Evolutionary conservation across 2,888 invertebrate genomes (phyloP).

Genomic region (Cerastoderma edule): DNA sequence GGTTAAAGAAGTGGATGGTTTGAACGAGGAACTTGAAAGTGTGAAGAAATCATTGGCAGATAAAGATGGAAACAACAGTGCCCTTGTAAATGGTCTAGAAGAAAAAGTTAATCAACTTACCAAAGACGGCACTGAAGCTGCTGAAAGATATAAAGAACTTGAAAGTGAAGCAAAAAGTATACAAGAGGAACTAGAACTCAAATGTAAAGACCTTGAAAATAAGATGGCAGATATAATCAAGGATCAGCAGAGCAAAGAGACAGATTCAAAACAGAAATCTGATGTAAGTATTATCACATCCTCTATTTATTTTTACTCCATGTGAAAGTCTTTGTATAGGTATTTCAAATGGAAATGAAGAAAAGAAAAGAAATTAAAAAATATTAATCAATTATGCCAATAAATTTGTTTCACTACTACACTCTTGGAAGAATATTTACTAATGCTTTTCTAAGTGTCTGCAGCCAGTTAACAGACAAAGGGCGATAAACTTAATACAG

Average conservation of each 20-base stretch:
- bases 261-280: slow-evolving; percentile 51
- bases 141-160: slow-evolving; percentile 28
- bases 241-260: slow-evolving; percentile 38
- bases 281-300: too few relatives aligned
- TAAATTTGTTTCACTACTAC: too few relatives aligned
- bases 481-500: too few relatives aligned
- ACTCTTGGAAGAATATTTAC: too few relatives aligned
- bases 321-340: neutral
- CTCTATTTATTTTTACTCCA: neutral
- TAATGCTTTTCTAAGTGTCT: too few relatives aligned
- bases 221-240: slow-evolving; percentile 24
- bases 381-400: too few relatives aligned
- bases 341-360: too few relatives aligned
- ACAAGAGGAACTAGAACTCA: slow-evolving; percentile 31
- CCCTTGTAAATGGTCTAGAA: neutral
- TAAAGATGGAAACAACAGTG: neutral
- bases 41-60: neutral
- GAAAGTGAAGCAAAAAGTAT: slow-evolving; percentile 30
- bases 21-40: slow-evolving; percentile 26
- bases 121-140: neutral
- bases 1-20: slow-evolving; percentile 22
- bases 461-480: too few relatives aligned
- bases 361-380: too few relatives aligned
- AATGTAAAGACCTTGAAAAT: slow-evolving; percentile 38
- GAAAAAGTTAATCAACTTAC: neutral